phyloP scores from a whole-genome alignment of 2,888 invertebrate genomes.

The Ischnura elegans region DNA sequence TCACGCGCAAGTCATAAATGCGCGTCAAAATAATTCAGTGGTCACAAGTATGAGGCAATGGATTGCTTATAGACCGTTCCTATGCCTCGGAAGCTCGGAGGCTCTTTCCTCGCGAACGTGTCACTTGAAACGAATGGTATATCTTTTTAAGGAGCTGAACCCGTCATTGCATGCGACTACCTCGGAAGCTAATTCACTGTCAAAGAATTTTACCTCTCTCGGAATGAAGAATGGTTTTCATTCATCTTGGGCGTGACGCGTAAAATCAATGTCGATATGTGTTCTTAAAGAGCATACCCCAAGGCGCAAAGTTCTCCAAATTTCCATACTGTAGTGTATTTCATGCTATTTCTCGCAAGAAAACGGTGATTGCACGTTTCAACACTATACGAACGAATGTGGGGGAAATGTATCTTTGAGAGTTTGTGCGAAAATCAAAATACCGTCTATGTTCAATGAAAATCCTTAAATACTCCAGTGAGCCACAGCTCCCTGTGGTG shows the following conservation, averaged over 20 bases:
- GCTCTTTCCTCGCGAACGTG: background rate
- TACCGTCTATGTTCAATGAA: too few species aligned
- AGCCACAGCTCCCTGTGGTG: too few species aligned
- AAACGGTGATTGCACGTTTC: too few species aligned
- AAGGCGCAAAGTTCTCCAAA: too few species aligned
- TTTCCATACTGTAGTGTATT: too few species aligned
- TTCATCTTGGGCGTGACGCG: background rate
- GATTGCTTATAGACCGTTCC: background rate
- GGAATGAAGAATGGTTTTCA: slow-evolving; percentile 2
- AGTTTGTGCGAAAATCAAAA: too few species aligned
- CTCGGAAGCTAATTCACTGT: background rate
- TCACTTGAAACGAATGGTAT: background rate
- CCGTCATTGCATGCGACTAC: background rate
- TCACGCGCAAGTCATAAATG: too few species aligned
- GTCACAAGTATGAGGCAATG: background rate
- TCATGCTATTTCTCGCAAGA: too few species aligned
- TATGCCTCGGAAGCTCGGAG: background rate
- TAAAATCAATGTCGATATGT: background rate
- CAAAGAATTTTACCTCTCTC: background rate
- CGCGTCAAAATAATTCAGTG: too few species aligned
- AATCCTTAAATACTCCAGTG: too few species aligned
- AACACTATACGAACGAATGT: too few species aligned
- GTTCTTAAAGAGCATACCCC: background rate
- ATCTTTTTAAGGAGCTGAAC: background rate
- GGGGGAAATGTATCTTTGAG: too few species aligned